These are phyloP conservation scores for Cromileptes altivelis DNA, from an alignment of 2,113 vertebrate genomes.

Conservation along the genomic window DNA sequence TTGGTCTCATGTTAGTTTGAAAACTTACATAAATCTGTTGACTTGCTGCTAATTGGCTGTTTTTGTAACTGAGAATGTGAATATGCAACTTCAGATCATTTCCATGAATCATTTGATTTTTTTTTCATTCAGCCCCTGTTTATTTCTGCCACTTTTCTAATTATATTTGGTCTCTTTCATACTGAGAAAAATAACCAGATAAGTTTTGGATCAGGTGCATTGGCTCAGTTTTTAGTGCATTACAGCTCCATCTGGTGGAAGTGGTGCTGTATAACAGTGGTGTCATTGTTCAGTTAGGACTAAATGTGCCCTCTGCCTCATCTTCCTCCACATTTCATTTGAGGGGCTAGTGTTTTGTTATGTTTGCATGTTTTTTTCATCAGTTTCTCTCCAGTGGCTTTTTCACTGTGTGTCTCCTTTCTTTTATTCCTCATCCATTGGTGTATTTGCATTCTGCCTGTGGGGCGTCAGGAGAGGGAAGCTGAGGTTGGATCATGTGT, in stretches of 20 bases:
- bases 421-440: constrained; percentile 31
- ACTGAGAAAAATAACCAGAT: constrained; percentile 1
- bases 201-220: not conserved
- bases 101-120: not conserved
- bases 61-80: not conserved
- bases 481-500: constrained; percentile 78
- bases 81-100: not conserved
- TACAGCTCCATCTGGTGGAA: constrained; percentile 74
- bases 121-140: not conserved
- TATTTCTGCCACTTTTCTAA: not conserved
- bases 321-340: not conserved
- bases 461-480: constrained; percentile 65
- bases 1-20: not conserved
- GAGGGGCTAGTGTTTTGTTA: constrained; percentile 8
- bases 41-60: constrained; percentile 1
- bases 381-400: constrained; percentile 6
- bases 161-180: not conserved
- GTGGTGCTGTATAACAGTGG: not conserved
- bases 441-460: constrained; percentile 34
- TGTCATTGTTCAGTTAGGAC: not conserved
- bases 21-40: not conserved
- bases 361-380: constrained; percentile 36
- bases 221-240: constrained; percentile 32
- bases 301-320: not conserved
- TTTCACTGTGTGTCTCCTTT: constrained; percentile 52